Percentiles rank a stretch among this genome's conserved stretches.
phyloP scores from a whole-genome alignment of 1,140 invertebrate species.

The Hycleus cichorii region DNA sequence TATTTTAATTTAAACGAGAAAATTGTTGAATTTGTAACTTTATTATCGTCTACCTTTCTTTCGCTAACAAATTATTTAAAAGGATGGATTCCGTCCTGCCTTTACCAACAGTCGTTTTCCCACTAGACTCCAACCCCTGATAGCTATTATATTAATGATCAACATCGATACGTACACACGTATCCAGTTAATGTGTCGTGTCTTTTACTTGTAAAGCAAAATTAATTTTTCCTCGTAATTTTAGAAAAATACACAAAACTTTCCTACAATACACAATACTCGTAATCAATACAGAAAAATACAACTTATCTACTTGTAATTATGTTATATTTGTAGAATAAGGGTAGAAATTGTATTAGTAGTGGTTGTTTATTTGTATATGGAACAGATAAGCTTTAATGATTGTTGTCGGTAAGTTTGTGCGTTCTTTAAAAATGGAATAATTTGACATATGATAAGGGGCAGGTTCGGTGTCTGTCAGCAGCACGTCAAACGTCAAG shows the following conservation, averaged over 20 bases:
- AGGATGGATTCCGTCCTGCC: conserved; percentile 13
- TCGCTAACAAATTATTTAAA: conserved; percentile 9
- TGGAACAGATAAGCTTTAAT: no score
- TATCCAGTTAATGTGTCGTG: conserved; percentile 13
- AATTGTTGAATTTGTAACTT: no score
- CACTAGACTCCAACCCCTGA: conserved; percentile 5
- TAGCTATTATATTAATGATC: conserved; percentile 13
- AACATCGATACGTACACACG: conserved; percentile 9
- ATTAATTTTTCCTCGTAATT: conserved; percentile 2
- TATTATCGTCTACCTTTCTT: no score
- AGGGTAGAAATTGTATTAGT: no score
- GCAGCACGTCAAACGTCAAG: conserved; percentile 33
- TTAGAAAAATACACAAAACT: no score
- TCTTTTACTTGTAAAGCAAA: conserved; percentile 7
- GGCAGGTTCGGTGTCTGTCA: conserved; percentile 32
- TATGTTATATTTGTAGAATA: no score
- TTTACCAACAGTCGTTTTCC: conserved; percentile 14
- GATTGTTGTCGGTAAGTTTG: no score
- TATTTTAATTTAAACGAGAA: no score
- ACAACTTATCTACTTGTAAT: no score
- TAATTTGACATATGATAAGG: conserved; percentile 33
- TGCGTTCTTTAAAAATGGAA: conserved; percentile 4
- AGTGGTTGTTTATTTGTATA: no score
- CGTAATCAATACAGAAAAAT: no score
- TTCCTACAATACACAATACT: no score